These are phyloP conservation scores for Stylophora pistillata DNA, from an alignment of 64 coral and sea anemone species.

Conservation along the genomic window DNA sequence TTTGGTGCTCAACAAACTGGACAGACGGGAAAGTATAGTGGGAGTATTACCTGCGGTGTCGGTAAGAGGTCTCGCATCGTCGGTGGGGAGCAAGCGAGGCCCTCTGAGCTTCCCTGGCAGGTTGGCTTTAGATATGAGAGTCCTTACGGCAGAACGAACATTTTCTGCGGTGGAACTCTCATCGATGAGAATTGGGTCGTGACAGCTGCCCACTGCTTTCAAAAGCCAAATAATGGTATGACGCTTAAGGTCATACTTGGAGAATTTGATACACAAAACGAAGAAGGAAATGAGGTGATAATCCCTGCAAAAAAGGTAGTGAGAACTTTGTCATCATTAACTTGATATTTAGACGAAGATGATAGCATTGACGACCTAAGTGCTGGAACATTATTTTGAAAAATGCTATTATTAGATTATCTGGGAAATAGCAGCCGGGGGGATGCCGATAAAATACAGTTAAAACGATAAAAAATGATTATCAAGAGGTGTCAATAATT, in stretches of 20 bases:
- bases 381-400: not conserved
- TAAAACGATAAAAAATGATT: too few species aligned
- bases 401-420: too few species aligned
- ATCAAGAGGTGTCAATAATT: not conserved
- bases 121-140: not conserved
- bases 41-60: not conserved
- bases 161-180: conserved; percentile 27
- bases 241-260: not conserved
- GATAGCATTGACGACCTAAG: too few species aligned
- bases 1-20: too few species aligned
- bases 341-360: not conserved
- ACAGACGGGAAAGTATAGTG: not conserved
- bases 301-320: not conserved
- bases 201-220: conserved; percentile 32
- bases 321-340: not conserved
- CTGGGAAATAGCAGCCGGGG: too few species aligned
- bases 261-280: conserved; percentile 4
- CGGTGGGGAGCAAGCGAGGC: not conserved
- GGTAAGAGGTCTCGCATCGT: conserved; percentile 1
- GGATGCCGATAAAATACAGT: not conserved
- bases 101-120: conserved; percentile 18
- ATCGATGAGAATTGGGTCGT: conserved; percentile 19
- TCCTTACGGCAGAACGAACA: not conserved
- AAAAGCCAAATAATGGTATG: not conserved
- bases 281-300: conserved; percentile 5